Evolutionary conservation across 2,797 vertebrate genomes (phyloP), one percentile per base, ranked within the genome.

Genomic region (Mareca penelope): DNA sequence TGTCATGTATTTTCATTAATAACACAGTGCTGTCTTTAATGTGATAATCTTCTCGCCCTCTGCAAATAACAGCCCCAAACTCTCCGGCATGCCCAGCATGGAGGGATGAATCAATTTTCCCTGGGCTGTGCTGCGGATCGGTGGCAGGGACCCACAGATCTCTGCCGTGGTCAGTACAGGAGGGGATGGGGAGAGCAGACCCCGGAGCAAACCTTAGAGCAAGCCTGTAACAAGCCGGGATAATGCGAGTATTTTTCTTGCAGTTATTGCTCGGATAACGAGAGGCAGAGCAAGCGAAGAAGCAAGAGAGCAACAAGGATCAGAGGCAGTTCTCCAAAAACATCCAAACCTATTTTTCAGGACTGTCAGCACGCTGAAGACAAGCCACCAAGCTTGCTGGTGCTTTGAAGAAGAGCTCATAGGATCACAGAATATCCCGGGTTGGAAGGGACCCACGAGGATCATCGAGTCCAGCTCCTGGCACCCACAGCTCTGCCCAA

Each of bases 1-100:
- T 70, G 71, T 70, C 87, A 11, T 57, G 57, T 95, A 50, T 96
- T 94, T 92, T 87, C 87, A 89, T 85, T 93, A 88, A 80, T 40
- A 95, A 50, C 92, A 69, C 33, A 24, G 39, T 24, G 44, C 72
- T 8, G 4, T n/a, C 94, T 89, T 78, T 80, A 89, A 88, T 90
- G 87, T 72, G 71, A 75, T 88, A 16, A 88, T 75, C 73, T 76
- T 44, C 88, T 94, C 72, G 4, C 69, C 37, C 50, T 69, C 50
- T 48, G 80, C 85, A 91, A 93, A 91, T 52, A 91, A 42, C 31
- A 48, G 44, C 48, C 72, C 64, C 60, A 70, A 55, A 53, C 15
- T 12, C 79, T 42, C 68, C 5, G 4, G 31, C 52, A 1, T 17
- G n/a, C 23, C 50, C 0, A 0, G 76, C 71, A 57, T 4, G 0